Percentiles rank a stretch among this genome's conserved stretches.
Conservation (phyloP, 2,797 vertebrate genomes). For the Sebastolobus alascanus region DNA sequence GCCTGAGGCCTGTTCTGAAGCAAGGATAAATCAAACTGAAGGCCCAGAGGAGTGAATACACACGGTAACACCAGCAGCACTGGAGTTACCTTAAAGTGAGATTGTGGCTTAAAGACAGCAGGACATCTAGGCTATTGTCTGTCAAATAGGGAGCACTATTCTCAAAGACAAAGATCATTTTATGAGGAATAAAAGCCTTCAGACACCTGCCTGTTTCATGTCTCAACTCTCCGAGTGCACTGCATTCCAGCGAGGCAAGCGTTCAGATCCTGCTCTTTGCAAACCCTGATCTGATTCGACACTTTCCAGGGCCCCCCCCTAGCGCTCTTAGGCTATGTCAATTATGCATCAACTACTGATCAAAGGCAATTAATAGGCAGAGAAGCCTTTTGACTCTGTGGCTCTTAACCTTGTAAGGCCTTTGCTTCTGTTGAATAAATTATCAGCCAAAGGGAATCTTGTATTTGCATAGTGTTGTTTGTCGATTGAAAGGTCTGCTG, state of each 20-base stretch:
- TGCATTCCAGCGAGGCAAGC: slow-evolving; percentile 49
- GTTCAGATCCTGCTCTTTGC: slow-evolving; percentile 42
- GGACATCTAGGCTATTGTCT: background rate
- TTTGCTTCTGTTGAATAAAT: slow-evolving; percentile 81
- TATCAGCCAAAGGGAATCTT: slow-evolving; percentile 59
- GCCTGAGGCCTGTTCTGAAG: slow-evolving; percentile 12
- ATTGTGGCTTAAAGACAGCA: slow-evolving; percentile 8
- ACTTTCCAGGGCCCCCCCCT: slow-evolving; percentile 52
- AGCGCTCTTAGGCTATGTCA: slow-evolving; percentile 71
- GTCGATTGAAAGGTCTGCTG: slow-evolving; percentile 51
- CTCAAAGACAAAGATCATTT: slow-evolving; percentile 15
- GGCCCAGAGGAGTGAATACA: slow-evolving; percentile 4
- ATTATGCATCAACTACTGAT: slow-evolving; percentile 83
- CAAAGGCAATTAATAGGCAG: slow-evolving; percentile 82
- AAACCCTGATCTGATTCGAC: slow-evolving; percentile 61
- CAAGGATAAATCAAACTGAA: slow-evolving; percentile 6
- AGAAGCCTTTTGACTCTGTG: slow-evolving; percentile 73
- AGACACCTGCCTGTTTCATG: slow-evolving; percentile 17
- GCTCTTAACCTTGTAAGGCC: slow-evolving; percentile 76
- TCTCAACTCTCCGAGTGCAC: slow-evolving; percentile 7
- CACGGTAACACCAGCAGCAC: background rate
- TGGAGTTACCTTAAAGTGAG: background rate
- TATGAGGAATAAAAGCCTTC: slow-evolving; percentile 22
- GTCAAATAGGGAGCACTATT: background rate
- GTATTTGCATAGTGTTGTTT: slow-evolving; percentile 59